Evolutionary conservation across 2,797 vertebrate genomes (phyloP), one percentile per base, ranked within the genome.

Genomic region (Meriones psammophilus): DNA sequence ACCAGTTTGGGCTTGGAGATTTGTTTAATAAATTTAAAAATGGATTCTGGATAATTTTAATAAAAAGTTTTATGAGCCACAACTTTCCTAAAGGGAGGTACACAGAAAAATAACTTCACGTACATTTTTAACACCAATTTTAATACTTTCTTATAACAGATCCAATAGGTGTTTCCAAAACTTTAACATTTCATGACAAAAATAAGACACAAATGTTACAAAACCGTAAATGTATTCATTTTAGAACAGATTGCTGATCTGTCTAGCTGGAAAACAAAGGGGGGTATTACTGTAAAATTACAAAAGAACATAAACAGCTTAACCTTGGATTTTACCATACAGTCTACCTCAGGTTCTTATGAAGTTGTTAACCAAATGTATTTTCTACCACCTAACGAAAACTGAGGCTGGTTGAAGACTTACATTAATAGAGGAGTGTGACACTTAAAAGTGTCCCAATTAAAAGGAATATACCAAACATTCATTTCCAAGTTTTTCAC

Each of bases 21-120:
- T 92, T 94, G 46, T 66, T 85, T 90, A 92, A 22, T 8, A 84
- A 24, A 50, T 83, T 88, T 92, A 17, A 64, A 86, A 89, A 92
- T 33, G 42, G 20, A 86, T 69, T 92, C 83, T 95, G 87, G n/a
- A 78, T 93, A n/a, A 85, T 89, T 92, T 88, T 80, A 95, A 92
- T 71, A 94, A 94, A 95, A 60, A 42, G 42, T 83, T 78, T 81
- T 58, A 76, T 90, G 28, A 92, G 69, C 50, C 5, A 97, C 1
- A 77, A 58, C 62, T 94, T 89, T 87, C 89, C 76, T 88, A 93
- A 60, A 95, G 13, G 10, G 89, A 88, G 89, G 62, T 76, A 96
- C 8, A 8, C 18, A 94, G 30, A 95, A 71, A 94, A 94, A 76
- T 60, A 92, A 91, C 62, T 86, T 88, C 36, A 90, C 24, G 6